These are phyloP conservation scores for Megalops cyprinoides DNA, from an alignment of 2,797 vertebrate species.

Conservation along the genomic window DNA sequence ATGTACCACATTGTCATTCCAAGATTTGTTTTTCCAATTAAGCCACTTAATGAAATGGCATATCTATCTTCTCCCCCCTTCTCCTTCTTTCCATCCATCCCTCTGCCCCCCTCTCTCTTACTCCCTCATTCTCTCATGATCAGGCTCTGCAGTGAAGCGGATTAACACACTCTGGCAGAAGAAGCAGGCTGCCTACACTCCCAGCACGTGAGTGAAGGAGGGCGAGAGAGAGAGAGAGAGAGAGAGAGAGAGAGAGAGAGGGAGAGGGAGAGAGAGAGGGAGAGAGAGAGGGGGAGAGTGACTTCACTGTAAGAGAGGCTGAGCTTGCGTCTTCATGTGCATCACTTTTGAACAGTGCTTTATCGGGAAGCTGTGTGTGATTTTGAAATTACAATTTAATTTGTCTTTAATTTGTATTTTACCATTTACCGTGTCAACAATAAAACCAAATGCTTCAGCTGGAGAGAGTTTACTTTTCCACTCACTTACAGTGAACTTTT, in stretches of 20 bases:
- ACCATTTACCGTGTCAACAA: too few relatives aligned
- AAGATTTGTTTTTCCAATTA: too few relatives aligned
- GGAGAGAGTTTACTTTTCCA: too few relatives aligned
- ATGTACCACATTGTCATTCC: too few relatives aligned
- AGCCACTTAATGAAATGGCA: too few relatives aligned
- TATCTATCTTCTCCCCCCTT: constrained; percentile 29
- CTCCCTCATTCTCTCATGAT: constrained; percentile 65
- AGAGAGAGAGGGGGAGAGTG: too few relatives aligned
- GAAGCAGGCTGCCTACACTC: constrained; percentile 64
- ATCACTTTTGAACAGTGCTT: not conserved
- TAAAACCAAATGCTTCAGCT: too few relatives aligned
- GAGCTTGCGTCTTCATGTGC: not conserved
- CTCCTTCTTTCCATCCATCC: constrained; percentile 39
- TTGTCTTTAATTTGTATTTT: too few relatives aligned
- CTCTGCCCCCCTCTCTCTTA: not conserved
- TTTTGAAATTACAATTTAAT: too few relatives aligned
- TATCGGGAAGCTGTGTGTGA: too few relatives aligned
- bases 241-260: constrained; percentile 15
- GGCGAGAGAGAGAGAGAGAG: constrained; percentile 12
- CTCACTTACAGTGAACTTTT: too few relatives aligned
- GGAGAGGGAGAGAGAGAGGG: not conserved
- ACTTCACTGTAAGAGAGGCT: too few relatives aligned
- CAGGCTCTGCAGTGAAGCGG: constrained; percentile 78
- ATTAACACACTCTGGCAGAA: constrained; percentile 79
- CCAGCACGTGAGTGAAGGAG: constrained; percentile 58